Conservation (phyloP, 2,888 invertebrate genomes). For the Ceraclea dissimilis region DNA sequence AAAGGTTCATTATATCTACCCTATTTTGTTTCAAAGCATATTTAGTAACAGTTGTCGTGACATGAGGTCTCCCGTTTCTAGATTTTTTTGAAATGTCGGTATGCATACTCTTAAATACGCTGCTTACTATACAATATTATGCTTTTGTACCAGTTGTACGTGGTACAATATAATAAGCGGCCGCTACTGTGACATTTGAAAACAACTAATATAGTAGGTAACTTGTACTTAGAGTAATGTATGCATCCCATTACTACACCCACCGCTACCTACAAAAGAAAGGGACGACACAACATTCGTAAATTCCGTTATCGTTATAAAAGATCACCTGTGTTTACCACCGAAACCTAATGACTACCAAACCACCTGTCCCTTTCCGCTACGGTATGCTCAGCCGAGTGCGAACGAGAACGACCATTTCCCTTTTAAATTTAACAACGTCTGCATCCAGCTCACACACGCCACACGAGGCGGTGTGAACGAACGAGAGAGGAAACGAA, state of each 20-base stretch:
- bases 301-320: conserved; percentile 33
- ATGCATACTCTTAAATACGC: too few relatives aligned
- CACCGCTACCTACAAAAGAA: conserved; percentile 26
- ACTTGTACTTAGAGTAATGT: too few relatives aligned
- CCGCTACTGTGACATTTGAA: too few relatives aligned
- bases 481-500: conserved; percentile 1
- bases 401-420: conserved; percentile 42
- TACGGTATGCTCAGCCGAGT: conserved; percentile 46
- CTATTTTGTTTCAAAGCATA: too few relatives aligned
- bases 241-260: conserved; percentile 2
- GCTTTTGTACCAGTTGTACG: too few relatives aligned
- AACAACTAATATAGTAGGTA: too few relatives aligned
- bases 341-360: conserved; percentile 45
- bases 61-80: too few relatives aligned
- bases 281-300: conserved; percentile 41
- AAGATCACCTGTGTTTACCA: conserved; percentile 53
- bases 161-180: too few relatives aligned
- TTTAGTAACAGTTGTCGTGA: too few relatives aligned
- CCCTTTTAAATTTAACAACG: neutral
- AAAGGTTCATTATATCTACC: too few relatives aligned
- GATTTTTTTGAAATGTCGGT: too few relatives aligned
- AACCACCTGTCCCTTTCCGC: conserved; percentile 50
- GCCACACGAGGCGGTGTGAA: neutral
- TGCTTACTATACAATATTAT: too few relatives aligned
- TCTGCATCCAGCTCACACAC: conserved; percentile 8